Percentiles rank a stretch among this genome's conserved stretches.
Evolutionary conservation across 2,888 invertebrate genomes (phyloP).

Genomic region (Eledone cirrhosa): DNA sequence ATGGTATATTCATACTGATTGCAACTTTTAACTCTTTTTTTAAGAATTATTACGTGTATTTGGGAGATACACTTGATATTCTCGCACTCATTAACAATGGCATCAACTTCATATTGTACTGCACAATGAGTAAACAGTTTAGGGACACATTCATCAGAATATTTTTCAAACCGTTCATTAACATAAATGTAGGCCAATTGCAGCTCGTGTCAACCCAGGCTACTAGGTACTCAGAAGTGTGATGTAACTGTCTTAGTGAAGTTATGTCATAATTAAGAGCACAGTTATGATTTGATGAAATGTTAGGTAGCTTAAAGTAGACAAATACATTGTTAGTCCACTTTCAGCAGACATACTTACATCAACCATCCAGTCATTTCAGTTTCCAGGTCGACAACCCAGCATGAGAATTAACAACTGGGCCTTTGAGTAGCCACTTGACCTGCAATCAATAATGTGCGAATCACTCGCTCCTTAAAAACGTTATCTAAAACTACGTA

Average conservation of each 20-base stretch:
- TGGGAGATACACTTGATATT: slow-evolving; percentile 85
- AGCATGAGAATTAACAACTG: too few species aligned
- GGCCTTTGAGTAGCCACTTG: too few species aligned
- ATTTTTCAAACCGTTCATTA: slow-evolving; percentile 67
- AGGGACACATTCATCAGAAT: slow-evolving; percentile 74
- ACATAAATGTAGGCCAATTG: slow-evolving; percentile 38
- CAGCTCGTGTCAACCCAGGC: slow-evolving; percentile 48
- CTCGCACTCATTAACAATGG: slow-evolving; percentile 89
- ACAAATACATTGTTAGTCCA: too few species aligned
- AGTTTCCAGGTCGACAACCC: too few species aligned
- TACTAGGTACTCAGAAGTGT: slow-evolving; percentile 54
- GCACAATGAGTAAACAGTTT: slow-evolving; percentile 94
- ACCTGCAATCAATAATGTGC: too few species aligned
- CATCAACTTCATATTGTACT: slow-evolving; percentile 89
- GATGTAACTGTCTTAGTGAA: slow-evolving; percentile 16
- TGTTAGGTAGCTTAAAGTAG: too few species aligned
- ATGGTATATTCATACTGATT: slow-evolving; percentile 77
- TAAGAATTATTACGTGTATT: slow-evolving; percentile 71
- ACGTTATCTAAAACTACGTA: too few species aligned
- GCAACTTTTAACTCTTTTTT: slow-evolving; percentile 80
- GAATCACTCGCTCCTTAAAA: too few species aligned
- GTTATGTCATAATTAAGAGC: too few species aligned
- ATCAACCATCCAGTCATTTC: too few species aligned
- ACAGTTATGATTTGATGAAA: too few species aligned
- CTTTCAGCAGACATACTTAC: too few species aligned